Base-by-base conservation (phyloP, 2,797 vertebrate species). In the Gambusia yucatana region DNA sequence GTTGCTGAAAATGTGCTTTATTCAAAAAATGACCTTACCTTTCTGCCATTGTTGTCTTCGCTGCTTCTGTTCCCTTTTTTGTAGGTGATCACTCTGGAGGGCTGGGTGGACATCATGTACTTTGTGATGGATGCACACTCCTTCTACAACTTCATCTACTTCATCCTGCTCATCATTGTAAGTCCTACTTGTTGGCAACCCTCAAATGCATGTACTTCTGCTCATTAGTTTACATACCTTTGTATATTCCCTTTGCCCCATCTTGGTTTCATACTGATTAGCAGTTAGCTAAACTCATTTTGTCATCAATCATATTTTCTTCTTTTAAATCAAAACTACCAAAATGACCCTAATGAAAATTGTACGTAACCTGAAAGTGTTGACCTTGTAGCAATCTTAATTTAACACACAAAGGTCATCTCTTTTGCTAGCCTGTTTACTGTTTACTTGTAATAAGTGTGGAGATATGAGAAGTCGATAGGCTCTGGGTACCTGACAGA, bases 61-160 rank as follows among this genome's bases (percentile, higher is more conserved):
- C 43, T 80, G 20, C 50, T 36, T 76, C 3, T 73, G 11, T 50
- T 59, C 50, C 61, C 77, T 73, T 28, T 91, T 74, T 25, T 9
- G 22, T 30, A 99, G 98, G 98, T 99, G 92, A 99, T 99, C 93
- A 99, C 98, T 0, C 95, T 99, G 92, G 98, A 99, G 92, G 98
- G 98, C 89, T 99, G 98, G 98, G 98, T 99, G 87, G 98, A 99
- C 92, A 99, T 99, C 93, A 99, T 99, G 98, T 99, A 99, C 95
- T 99, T 98, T 87, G 98, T 99, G 89, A 99, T 99, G 98, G 98
- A 99, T 72, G 97, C 98, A 79, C 98, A 99, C 89, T 99, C 98
- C 82, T 99, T 99, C 95, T 99, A 99, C 96, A 99, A 99, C 94
- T 99, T 99, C 95, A 99, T 99, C 96, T 99, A 99, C 95, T 99